Evolutionary conservation across 1,140 invertebrate species (phyloP), one percentile per base, ranked within the genome.

Genomic region (Drosophila teissieri): DNA sequence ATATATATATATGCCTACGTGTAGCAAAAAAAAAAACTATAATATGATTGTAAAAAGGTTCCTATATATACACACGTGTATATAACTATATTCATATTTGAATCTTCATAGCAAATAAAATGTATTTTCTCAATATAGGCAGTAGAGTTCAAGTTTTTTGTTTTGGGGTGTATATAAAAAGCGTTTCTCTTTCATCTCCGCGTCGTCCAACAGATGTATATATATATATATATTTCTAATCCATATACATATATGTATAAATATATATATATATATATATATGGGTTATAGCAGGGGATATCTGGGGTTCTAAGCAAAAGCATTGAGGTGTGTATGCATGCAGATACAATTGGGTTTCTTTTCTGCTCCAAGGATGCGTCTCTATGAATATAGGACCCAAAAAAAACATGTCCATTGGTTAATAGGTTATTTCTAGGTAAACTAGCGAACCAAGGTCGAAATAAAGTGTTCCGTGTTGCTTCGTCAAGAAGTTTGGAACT

Each of bases 121-220:
- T 70, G 67, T 76, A 68, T 77, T 58, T 74, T 70, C 48, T 67
- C 64, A 36, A 44, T 77, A 76, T 76, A 76, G 70, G 73, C 73
- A 76, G 70, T 75, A 76, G 62, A 65, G 67, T 70, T 67, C 67
- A 75, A 75, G 42, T 51, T 42, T 44, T 36, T 42, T 39, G 37
- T 39, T 39, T 39, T 34, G 3, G 17, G 54, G 34, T 19, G 7
- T 63, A 44, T 73, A 73, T 70, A 69, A 70, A 77, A 67, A 78
- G 65, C 74, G 74, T 77, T 68, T 45, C 31, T 39, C 36, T 70
- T 77, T 76, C 48, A 45, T 72, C 65, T n/a, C 46, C 46, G 31
- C 17, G 39, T 73, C 48, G 19, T 68, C 40, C 3, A 27, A 42
- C 49, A 49, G 19, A 42, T 49, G 1, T 48, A 36, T 48, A 36